phyloP scores from a whole-genome alignment of 1,140 invertebrate species.

The Propsilocerus akamusi region DNA sequence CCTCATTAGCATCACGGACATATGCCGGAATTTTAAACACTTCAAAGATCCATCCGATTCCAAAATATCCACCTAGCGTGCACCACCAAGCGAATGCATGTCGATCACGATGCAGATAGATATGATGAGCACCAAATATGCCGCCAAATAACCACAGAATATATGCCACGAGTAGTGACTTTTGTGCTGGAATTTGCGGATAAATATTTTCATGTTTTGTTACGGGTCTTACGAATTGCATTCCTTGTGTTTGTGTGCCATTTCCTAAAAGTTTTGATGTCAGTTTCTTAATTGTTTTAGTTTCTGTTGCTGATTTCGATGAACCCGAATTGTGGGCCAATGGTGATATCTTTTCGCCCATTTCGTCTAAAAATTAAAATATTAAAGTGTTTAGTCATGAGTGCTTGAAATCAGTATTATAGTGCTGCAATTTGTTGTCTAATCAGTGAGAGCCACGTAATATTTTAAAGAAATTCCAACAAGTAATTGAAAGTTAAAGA shows the following conservation, averaged over 20 bases:
- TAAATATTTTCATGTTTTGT: background rate
- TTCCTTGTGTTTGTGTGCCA: background rate
- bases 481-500: too few species aligned
- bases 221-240: background rate
- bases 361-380: too few species aligned
- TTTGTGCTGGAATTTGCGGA: conserved; percentile 21
- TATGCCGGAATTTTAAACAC: conserved; percentile 71
- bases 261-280: too few species aligned
- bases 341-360: background rate
- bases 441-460: too few species aligned
- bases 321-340: background rate
- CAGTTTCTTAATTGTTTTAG: background rate
- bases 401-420: too few species aligned
- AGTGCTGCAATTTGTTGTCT: too few species aligned
- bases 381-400: too few species aligned
- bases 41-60: conserved; percentile 72
- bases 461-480: too few species aligned
- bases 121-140: conserved; percentile 72
- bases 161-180: conserved; percentile 56
- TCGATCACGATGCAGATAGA: conserved; percentile 73
- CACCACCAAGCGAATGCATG: conserved; percentile 81
- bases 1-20: conserved; percentile 70
- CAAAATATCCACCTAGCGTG: conserved; percentile 69
- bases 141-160: conserved; percentile 75
- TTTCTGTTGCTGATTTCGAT: background rate